Conservation (phyloP, 2,113 vertebrate genomes). For the Rattus rattus region DNA sequence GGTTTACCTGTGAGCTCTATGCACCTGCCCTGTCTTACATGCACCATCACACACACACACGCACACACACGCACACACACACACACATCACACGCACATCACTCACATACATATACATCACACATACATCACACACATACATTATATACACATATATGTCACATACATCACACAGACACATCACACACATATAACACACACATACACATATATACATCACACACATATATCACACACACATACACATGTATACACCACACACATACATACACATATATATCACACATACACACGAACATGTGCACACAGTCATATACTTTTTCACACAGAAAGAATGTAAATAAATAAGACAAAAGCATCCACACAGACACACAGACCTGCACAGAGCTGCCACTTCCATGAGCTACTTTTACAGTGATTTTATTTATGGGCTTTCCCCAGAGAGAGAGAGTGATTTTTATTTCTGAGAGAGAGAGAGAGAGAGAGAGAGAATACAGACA, state of each 20-base stretch:
- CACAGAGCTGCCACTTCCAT: not conserved
- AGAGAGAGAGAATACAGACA: not conserved
- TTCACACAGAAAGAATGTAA: not conserved
- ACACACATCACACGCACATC: too few relatives aligned
- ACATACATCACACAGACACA: too few relatives aligned
- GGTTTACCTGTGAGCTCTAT: not conserved
- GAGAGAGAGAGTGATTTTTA: not conserved
- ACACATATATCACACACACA: too few relatives aligned
- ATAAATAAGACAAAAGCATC: not conserved
- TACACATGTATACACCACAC: too few relatives aligned
- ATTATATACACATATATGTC: too few relatives aligned
- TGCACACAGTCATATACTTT: not conserved
- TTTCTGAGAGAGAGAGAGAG: too few relatives aligned
- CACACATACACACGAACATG: not conserved
- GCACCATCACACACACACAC: not conserved
- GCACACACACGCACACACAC: not conserved
- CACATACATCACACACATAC: too few relatives aligned
- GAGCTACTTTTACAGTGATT: not conserved
- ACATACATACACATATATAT: not conserved
- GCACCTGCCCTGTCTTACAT: not conserved
- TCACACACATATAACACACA: too few relatives aligned
- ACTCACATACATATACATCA: too few relatives aligned
- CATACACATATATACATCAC: too few relatives aligned
- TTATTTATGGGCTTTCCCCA: not conserved
- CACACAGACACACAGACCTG: not conserved